Conservation (phyloP, 2,113 vertebrate genomes). For the Bubo bubo region DNA sequence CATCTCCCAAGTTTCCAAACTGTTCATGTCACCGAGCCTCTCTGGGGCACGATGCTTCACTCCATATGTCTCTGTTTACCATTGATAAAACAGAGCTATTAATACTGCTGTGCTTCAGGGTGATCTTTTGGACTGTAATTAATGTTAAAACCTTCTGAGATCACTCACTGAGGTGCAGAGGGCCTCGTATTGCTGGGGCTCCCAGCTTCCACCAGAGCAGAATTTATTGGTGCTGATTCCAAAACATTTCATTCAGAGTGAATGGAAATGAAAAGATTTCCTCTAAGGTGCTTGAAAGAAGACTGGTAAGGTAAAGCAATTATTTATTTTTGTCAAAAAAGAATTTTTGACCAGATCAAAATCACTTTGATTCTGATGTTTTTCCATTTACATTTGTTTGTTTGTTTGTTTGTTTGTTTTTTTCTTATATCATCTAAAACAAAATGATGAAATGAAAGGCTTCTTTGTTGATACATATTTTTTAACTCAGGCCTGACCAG, state of each 20-base stretch:
- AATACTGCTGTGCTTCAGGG: slow-evolving; percentile 12
- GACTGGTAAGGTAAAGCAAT: neutral
- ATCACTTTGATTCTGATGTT: neutral
- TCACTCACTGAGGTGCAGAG: neutral
- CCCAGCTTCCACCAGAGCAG: neutral
- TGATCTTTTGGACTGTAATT: slow-evolving; percentile 19
- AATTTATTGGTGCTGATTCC: neutral
- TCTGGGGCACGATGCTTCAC: neutral
- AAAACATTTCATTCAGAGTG: neutral
- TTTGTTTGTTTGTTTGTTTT: neutral
- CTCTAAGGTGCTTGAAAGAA: neutral
- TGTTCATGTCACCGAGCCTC: neutral
- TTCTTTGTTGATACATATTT: neutral
- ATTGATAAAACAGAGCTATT: slow-evolving; percentile 14
- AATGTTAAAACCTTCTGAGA: slow-evolving; percentile 17
- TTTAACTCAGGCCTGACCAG: neutral
- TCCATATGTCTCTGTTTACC: neutral
- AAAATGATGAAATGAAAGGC: neutral
- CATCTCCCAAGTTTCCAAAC: neutral
- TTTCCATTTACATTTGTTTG: neutral
- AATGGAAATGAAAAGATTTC: neutral
- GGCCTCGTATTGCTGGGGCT: neutral
- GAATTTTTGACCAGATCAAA: neutral
- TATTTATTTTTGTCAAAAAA: neutral
- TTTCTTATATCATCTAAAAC: neutral